Conservation (phyloP, 2,113 vertebrate species). For the Corythaeola cristata region DNA sequence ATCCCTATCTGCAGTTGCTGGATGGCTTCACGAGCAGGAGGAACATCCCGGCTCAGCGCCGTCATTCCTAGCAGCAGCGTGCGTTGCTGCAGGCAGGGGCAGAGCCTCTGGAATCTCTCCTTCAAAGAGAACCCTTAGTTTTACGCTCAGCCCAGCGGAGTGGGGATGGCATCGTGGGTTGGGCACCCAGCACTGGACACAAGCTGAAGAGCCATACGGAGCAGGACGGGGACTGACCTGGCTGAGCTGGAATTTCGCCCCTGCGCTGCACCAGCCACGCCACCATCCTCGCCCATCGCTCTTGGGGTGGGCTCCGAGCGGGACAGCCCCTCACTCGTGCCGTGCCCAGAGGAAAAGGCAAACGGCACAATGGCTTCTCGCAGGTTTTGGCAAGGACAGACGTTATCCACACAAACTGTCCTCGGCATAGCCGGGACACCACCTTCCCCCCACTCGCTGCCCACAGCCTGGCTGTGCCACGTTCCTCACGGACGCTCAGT, state of each 20-base stretch:
- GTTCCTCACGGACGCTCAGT: too few species aligned
- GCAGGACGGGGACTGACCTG: neutral
- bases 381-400: too few species aligned
- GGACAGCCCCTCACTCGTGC: neutral
- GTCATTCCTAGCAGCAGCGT: accelerated
- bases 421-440: too few species aligned
- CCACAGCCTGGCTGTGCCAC: too few species aligned
- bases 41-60: neutral
- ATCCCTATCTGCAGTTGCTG: neutral
- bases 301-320: too few species aligned
- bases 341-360: neutral
- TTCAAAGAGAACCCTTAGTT: neutral
- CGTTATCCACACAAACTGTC: too few species aligned
- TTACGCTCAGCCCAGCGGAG: neutral
- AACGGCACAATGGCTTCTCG: neutral
- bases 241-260: neutral
- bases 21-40: neutral
- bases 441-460: too few species aligned
- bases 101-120: neutral
- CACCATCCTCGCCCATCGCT: neutral
- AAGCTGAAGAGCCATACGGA: accelerated
- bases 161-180: neutral
- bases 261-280: accelerated
- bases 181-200: neutral
- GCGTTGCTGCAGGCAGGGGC: neutral